Evolutionary conservation across 2,113 vertebrate genomes (phyloP).

Genomic region (Mormyrus lacerda): DNA sequence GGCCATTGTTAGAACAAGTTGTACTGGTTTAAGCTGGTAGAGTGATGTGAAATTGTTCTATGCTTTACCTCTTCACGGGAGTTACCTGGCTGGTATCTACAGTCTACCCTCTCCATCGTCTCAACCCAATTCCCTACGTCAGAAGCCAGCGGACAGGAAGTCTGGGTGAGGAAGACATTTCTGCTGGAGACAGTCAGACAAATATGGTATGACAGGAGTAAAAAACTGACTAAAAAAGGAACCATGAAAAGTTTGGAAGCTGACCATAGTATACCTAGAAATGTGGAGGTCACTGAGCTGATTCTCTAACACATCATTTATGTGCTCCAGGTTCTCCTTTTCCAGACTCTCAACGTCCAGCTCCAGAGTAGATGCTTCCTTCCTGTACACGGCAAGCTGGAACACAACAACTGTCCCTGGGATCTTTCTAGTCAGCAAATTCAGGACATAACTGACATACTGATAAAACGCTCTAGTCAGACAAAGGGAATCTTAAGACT

Average conservation of each 20-base stretch:
- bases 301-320: constrained; percentile 53
- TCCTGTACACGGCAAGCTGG: constrained; percentile 56
- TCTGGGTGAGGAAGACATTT: constrained; percentile 46
- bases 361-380: constrained; percentile 54
- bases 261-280: constrained; percentile 50
- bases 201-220: constrained; percentile 6
- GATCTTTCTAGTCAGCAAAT: not conserved
- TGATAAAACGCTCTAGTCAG: not conserved
- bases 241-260: not conserved
- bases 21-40: not conserved
- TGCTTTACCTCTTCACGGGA: not conserved
- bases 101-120: constrained; percentile 17
- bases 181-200: constrained; percentile 36
- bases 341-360: constrained; percentile 52
- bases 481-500: not conserved
- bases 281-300: constrained; percentile 50
- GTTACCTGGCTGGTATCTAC: constrained; percentile 35
- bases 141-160: constrained; percentile 28
- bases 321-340: constrained; percentile 62
- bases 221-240: not conserved
- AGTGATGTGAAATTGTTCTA: not conserved
- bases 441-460: not conserved
- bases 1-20: not conserved
- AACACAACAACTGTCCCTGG: not conserved
- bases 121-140: constrained; percentile 22